phyloP scores from a whole-genome alignment of 92 coral and sea anemone genomes.

The Phenganax stokvisi region DNA sequence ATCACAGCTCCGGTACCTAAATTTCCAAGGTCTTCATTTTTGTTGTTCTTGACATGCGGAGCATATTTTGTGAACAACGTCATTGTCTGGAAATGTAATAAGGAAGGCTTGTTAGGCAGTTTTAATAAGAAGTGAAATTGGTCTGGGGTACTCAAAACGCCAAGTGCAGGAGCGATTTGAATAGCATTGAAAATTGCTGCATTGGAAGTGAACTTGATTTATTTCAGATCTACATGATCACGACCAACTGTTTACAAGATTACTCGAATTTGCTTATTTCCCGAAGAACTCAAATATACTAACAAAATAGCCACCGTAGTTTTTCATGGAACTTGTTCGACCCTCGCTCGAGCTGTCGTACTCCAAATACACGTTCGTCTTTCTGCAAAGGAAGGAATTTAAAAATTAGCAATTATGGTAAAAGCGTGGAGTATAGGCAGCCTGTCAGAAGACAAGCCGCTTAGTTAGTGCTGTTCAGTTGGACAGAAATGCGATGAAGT shows the following conservation, averaged over 20 bases:
- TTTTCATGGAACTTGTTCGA: constrained; percentile 27
- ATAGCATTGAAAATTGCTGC: not conserved
- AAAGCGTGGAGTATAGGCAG: not conserved
- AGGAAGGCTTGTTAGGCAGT: not conserved
- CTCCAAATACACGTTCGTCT: constrained; percentile 19
- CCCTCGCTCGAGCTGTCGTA: constrained; percentile 2
- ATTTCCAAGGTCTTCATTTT: not conserved
- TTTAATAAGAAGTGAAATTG: not conserved
- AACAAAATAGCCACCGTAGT: constrained; percentile 14
- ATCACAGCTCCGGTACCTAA: constrained; percentile 15
- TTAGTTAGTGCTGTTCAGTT: too few relatives aligned
- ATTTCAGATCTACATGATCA: not conserved
- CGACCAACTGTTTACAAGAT: not conserved
- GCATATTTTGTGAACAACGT: constrained; percentile 28
- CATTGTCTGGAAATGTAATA: not conserved
- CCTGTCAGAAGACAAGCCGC: not conserved
- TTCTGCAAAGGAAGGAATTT: not conserved
- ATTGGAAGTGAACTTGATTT: not conserved
- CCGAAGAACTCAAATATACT: not conserved
- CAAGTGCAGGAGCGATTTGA: not conserved
- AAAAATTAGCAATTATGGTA: not conserved
- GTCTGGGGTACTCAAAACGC: not conserved
- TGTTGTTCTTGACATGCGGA: not conserved
- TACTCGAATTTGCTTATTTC: not conserved
- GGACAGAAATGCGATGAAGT: not conserved